Percentiles rank a stretch among this genome's conserved stretches.
Conservation (phyloP, 1,140 invertebrate genomes). For the Aphaenogaster floridana region DNA sequence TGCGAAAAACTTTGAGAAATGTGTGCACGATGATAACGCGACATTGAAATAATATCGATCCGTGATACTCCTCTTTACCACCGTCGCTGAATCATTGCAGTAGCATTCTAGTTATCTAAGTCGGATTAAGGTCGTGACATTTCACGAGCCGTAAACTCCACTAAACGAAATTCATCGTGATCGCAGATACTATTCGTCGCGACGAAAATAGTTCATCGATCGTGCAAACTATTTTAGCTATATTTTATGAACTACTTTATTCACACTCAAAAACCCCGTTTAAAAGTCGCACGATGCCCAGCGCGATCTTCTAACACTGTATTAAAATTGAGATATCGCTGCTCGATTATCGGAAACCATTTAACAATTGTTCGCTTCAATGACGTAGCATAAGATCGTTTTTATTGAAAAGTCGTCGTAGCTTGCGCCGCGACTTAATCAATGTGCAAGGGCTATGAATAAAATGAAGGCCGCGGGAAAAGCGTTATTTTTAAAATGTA, state of each 20-base stretch:
- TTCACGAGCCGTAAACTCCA: conserved; percentile 73
- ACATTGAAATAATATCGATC: conserved; percentile 47
- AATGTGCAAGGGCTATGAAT: conserved; percentile 34
- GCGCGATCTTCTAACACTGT: neutral
- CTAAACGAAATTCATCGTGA: conserved; percentile 69
- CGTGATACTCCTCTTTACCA: neutral
- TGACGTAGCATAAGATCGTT: conserved; percentile 22
- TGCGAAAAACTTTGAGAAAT: conserved; percentile 6
- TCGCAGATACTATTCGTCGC: conserved; percentile 60
- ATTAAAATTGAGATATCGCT: conserved; percentile 4
- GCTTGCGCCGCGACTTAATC: conserved; percentile 13
- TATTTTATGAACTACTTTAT: conserved; percentile 63
- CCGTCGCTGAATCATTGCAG: conserved; percentile 36
- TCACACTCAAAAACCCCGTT: conserved; percentile 52
- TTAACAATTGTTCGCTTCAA: conserved; percentile 29
- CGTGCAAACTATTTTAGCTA: conserved; percentile 17
- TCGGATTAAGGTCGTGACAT: conserved; percentile 74
- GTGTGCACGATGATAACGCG: neutral
- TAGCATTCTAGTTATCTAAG: neutral
- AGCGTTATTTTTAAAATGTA: conserved; percentile 17
- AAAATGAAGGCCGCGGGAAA: conserved; percentile 45
- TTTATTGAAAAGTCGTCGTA: conserved; percentile 31
- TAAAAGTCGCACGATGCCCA: neutral
- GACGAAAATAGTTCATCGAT: conserved; percentile 80
- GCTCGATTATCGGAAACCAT: conserved; percentile 37